phyloP scores from a whole-genome alignment of 2,113 vertebrate genomes.

The Hippocampus abdominalis region DNA sequence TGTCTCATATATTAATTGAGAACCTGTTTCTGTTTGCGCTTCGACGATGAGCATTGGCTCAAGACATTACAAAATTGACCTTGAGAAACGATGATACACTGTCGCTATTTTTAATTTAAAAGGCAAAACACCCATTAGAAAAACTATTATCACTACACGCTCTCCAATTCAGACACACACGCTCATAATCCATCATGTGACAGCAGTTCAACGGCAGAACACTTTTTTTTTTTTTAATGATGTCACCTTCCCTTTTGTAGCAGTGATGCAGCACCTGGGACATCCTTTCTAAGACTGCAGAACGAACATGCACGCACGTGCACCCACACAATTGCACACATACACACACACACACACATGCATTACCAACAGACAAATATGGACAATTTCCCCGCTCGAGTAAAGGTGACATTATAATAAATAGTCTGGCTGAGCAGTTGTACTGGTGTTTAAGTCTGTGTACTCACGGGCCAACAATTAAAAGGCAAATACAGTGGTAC shows the following conservation, averaged over 20 bases:
- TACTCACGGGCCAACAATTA: not conserved
- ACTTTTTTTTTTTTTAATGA: not conserved
- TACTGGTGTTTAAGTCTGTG: constrained; percentile 23
- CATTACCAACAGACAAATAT: not conserved
- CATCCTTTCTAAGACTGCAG: constrained; percentile 44
- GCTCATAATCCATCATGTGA: not conserved
- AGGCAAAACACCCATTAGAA: not conserved
- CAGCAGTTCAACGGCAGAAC: not conserved
- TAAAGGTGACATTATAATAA: constrained; percentile 52
- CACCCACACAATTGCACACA: not conserved
- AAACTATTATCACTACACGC: not conserved
- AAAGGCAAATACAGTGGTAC: not conserved
- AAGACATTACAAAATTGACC: not conserved
- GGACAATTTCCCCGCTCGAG: constrained; percentile 14
- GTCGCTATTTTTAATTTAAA: not conserved
- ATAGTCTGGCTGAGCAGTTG: constrained; percentile 30
- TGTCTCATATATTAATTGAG: not conserved
- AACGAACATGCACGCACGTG: constrained; percentile 6
- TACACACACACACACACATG: constrained; percentile 8
- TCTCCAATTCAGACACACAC: constrained; percentile 5
- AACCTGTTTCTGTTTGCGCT: not conserved
- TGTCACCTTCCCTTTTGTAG: constrained; percentile 20
- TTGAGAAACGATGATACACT: not conserved
- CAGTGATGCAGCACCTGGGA: constrained; percentile 44
- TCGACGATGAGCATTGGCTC: not conserved